Percentiles rank a stretch among this genome's conserved stretches.
These are phyloP conservation scores for Drosophila paranaensis DNA, from an alignment of 2,888 invertebrate genomes.

Conservation along the genomic window DNA sequence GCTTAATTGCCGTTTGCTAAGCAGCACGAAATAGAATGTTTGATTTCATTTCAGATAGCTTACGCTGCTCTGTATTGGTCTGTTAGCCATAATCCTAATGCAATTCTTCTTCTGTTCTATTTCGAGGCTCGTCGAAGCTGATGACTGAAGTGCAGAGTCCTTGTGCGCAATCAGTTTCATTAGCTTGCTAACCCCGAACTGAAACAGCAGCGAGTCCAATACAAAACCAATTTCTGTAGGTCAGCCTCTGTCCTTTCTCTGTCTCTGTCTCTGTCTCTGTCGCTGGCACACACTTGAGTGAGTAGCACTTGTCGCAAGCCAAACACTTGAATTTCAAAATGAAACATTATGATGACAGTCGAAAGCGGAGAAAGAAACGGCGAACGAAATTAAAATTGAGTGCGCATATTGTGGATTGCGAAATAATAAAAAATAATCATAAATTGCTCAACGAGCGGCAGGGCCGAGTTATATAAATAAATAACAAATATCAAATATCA, in stretches of 20 bases:
- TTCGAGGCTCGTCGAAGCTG: slow-evolving; percentile 23
- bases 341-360: slow-evolving; percentile 65
- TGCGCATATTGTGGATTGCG: slow-evolving; percentile 52
- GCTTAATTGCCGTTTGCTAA: background rate
- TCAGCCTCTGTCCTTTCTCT: background rate
- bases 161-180: slow-evolving; percentile 38
- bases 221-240: slow-evolving; percentile 10
- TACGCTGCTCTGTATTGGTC: background rate
- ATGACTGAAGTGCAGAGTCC: slow-evolving; percentile 22
- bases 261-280: background rate
- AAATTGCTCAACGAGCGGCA: slow-evolving; percentile 47
- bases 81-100: slow-evolving; percentile 2
- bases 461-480: slow-evolving; percentile 2
- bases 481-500: background rate
- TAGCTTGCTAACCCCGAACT: slow-evolving; percentile 24
- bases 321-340: slow-evolving; percentile 59
- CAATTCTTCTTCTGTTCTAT: slow-evolving; percentile 2
- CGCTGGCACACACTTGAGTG: slow-evolving; percentile 18
- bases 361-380: slow-evolving; percentile 20
- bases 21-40: slow-evolving; percentile 10
- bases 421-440: slow-evolving; percentile 44
- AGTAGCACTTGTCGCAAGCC: slow-evolving; percentile 45
- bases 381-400: slow-evolving; percentile 65
- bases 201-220: slow-evolving; percentile 28
- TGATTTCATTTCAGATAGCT: slow-evolving; percentile 21